A percentile compares a stretch with the other conserved stretches of the same genome.
These are phyloP conservation scores for Columba livia DNA, from an alignment of 2,113 vertebrate genomes.

Conservation along the genomic window DNA sequence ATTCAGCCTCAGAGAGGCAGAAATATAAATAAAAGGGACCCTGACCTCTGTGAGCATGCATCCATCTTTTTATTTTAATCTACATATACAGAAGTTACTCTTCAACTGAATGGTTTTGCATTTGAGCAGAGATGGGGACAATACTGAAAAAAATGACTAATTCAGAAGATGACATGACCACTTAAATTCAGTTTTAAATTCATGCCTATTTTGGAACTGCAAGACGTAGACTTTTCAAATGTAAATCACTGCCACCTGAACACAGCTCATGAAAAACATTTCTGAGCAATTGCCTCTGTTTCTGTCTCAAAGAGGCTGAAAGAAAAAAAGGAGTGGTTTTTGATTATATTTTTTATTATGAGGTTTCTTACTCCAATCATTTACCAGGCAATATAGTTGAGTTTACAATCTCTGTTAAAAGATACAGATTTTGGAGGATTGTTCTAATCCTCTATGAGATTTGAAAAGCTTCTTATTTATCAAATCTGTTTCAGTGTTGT, in stretches of 20 bases:
- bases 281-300: background rate
- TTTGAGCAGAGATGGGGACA: background rate
- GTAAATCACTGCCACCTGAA: background rate
- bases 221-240: background rate
- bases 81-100: background rate
- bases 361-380: background rate
- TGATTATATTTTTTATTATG: background rate
- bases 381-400: background rate
- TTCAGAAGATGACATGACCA: background rate
- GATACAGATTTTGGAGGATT: background rate
- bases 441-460: background rate
- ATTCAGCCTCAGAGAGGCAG: background rate
- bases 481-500: background rate
- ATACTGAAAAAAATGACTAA: background rate
- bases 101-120: background rate
- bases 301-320: background rate
- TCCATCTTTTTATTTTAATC: background rate
- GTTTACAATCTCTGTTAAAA: background rate
- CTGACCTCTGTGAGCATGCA: background rate
- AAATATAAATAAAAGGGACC: background rate
- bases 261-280: background rate
- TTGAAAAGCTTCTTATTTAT: background rate
- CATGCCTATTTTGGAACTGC: background rate
- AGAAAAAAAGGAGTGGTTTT: background rate
- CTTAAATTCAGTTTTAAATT: slow-evolving; percentile 1